Base-by-base conservation (phyloP, 2,797 vertebrate genomes). In the Gadopsis bispinosus region DNA sequence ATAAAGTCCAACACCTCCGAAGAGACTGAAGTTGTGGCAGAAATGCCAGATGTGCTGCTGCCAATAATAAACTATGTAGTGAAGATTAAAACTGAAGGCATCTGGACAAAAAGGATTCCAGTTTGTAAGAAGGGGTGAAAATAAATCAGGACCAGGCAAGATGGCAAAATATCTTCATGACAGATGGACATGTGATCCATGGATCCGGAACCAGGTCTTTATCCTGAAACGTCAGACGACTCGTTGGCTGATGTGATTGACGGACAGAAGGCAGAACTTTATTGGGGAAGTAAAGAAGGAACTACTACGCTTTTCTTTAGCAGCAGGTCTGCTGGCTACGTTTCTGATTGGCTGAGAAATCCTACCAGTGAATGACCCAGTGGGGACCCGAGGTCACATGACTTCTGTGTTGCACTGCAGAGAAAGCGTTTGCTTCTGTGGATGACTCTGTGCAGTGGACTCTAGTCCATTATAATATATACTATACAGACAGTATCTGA, bases 321-420 rank as follows among this genome's bases (percentile, higher is more conserved):
- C 69, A 50, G 54, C 61, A 53, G 20, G 64, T 39, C 61, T 48
- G 26, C 53, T 78, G 75, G 51, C 47, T 33, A 12, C 16, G 47
- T 67, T 77, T 77, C 75, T 88, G 86, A 84, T 83, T 86, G 88
- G 84, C 80, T 88, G 86, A 83, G 75, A 76, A 77, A 59, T 81
- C 81, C 77, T 41, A 66, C 22, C 61, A 56, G 47, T 41, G 59
- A 58, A 53, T 29, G 83, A 81, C 80, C 33, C 35, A 1, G 35
- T 5, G 22, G 75, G 76, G 80, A 79, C 80, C 73, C 68, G 81
- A 84, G 72, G 63, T 83, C 80, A 66, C 39, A 43, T 53, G 77
- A 74, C 77, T 51, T 59, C 53, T 14, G 17, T 19, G 73, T 61
- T 45, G 31, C 54, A 59, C 63, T 58, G 70, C 62, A 68, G 79